Percentiles rank a stretch among this genome's conserved stretches.
phyloP scores from a whole-genome alignment of 64 coral and sea anemone genomes.

The Actinia tenebrosa region DNA sequence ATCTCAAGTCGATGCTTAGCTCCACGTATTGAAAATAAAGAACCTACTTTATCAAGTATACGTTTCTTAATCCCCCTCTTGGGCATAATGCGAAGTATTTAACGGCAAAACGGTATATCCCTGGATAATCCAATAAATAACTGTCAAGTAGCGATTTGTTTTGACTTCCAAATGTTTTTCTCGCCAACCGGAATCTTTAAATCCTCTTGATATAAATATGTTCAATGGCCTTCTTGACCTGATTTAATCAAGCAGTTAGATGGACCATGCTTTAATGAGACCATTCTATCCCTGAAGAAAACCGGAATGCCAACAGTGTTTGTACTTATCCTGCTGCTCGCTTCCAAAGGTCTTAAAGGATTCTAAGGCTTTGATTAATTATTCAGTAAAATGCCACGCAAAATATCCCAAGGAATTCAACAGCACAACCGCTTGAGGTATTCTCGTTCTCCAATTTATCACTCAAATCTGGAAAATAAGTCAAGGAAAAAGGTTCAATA shows the following conservation, averaged over 20 bases:
- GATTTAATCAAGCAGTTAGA: background rate
- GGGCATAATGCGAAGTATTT: conserved; percentile 1
- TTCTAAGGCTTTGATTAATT: no score
- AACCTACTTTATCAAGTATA: background rate
- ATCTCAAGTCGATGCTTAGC: background rate
- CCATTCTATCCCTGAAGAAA: background rate
- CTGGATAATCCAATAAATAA: conserved; percentile 8
- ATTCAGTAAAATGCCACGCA: no score
- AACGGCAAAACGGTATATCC: background rate
- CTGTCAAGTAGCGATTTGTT: background rate
- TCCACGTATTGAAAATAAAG: conserved; percentile 9
- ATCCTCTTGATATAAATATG: background rate
- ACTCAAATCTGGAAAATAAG: no score
- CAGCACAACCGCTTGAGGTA: no score
- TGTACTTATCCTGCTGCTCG: no score
- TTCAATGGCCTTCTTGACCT: conserved; percentile 8
- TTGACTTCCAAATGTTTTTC: background rate
- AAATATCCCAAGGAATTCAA: no score
- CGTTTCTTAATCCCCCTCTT: conserved; percentile 17
- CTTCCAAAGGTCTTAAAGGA: no score
- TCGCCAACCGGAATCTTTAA: background rate
- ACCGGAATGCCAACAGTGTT: background rate
- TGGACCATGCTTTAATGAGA: background rate
- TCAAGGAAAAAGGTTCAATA: no score
- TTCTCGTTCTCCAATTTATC: no score